Conservation (phyloP, 2,888 invertebrate species). For the Pseudococcus viburni region DNA sequence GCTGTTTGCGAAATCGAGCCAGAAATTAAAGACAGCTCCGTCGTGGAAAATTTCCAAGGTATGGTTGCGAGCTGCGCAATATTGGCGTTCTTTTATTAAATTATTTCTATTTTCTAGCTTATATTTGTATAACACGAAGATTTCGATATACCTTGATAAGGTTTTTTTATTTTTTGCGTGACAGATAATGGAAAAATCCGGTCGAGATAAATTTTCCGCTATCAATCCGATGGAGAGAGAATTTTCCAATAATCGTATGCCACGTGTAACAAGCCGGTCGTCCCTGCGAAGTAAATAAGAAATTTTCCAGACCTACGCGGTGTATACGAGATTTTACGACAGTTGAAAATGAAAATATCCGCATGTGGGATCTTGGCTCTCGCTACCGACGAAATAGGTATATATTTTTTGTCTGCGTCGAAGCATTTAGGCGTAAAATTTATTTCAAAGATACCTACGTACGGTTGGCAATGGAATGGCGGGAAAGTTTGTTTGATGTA, state of each 20-base stretch:
- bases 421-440: neutral
- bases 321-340: constrained; percentile 13
- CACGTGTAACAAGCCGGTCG: constrained; percentile 4
- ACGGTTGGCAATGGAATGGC: neutral
- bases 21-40: neutral
- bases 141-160: neutral
- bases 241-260: constrained; percentile 25
- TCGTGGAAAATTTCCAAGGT: no score
- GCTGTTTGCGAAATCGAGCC: neutral
- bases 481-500: constrained; percentile 1
- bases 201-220: neutral
- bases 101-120: neutral
- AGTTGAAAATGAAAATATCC: constrained; percentile 4
- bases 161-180: neutral
- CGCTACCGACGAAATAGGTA: neutral
- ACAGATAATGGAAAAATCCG: constrained; percentile 17
- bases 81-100: neutral
- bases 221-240: neutral
- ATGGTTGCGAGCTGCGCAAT: no score
- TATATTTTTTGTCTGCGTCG: constrained; percentile 6
- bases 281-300: constrained; percentile 4
- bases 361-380: neutral
- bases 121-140: neutral
- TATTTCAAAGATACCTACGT: neutral
- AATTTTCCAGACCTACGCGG: neutral